A percentile compares a stretch with the other conserved stretches of the same genome.
Conservation (phyloP, 2,888 invertebrate genomes). For the Leptopterna dolabrata region DNA sequence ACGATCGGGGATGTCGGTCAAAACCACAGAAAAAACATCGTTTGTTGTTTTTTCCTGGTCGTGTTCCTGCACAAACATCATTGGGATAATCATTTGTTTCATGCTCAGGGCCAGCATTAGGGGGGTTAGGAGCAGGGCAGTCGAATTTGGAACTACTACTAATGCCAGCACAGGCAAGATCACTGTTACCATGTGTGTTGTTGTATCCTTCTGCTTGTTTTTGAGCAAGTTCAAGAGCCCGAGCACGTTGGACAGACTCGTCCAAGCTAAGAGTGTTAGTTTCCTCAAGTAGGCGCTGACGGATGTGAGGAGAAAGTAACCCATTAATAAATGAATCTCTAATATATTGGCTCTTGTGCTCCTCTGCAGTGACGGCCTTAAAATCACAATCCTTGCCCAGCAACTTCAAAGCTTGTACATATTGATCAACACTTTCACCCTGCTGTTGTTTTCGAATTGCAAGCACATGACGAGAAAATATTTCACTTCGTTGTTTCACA, state of each 20-base stretch:
- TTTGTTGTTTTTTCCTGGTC: neutral
- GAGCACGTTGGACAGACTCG: conserved; percentile 8
- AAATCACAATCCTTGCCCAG: conserved; percentile 44
- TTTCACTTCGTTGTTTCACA: conserved; percentile 29
- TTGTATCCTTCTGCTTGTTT: neutral
- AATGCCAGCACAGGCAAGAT: neutral
- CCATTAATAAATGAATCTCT: conserved; percentile 32
- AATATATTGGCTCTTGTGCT: conserved; percentile 17
- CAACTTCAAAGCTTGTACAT: conserved; percentile 34
- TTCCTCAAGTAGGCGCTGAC: conserved; percentile 24
- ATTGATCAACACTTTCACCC: conserved; percentile 12
- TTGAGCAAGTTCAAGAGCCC: neutral
- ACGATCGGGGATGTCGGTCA: neutral
- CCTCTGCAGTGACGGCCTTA: conserved; percentile 31
- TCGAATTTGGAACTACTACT: too few species aligned
- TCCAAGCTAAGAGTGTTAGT: neutral
- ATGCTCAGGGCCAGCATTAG: too few species aligned
- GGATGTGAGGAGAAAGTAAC: conserved; percentile 7
- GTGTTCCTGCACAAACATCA: too few species aligned
- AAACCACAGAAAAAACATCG: conserved; percentile 20
- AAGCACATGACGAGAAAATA: conserved; percentile 35
- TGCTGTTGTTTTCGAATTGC: neutral
- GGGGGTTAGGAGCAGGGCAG: too few species aligned
- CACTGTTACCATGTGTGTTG: neutral
- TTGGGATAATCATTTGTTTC: too few species aligned